Conservation (phyloP, 2,113 vertebrate genomes). For the Oceanites oceanicus region DNA sequence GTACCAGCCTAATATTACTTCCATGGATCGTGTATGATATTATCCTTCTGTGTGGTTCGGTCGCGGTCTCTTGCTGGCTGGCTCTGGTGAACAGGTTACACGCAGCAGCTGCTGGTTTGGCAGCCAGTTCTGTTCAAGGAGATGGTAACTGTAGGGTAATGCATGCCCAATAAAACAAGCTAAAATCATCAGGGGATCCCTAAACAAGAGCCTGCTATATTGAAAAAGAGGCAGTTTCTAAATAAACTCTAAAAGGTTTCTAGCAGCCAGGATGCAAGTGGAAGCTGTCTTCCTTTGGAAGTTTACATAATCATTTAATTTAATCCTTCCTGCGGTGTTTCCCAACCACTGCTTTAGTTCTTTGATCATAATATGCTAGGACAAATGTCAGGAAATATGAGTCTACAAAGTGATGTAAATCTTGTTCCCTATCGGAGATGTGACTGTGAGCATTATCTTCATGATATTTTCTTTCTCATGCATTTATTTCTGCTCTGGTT, state of each 20-base stretch:
- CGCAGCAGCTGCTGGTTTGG: conserved; percentile 6
- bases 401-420: conserved; percentile 63
- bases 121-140: conserved; percentile 8
- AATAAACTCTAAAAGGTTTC: conserved; percentile 22
- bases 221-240: conserved; percentile 3
- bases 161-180: conserved; percentile 14
- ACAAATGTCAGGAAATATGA: conserved; percentile 75
- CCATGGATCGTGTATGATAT: neutral
- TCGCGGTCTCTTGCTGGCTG: neutral
- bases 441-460: conserved; percentile 67
- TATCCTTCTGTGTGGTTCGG: neutral
- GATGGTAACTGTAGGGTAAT: neutral
- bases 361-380: conserved; percentile 67
- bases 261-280: conserved; percentile 4
- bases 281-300: conserved; percentile 45
- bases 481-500: conserved; percentile 17
- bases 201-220: conserved; percentile 6
- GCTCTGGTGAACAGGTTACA: neutral
- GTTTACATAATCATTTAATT: conserved; percentile 68
- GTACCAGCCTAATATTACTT: neutral
- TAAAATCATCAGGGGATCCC: conserved; percentile 4
- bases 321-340: conserved; percentile 56
- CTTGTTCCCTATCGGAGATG: conserved; percentile 59
- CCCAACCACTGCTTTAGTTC: conserved; percentile 7
- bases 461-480: conserved; percentile 40